Base-by-base conservation (phyloP, 2,113 vertebrate genomes). In the Pelecanus crispus region DNA sequence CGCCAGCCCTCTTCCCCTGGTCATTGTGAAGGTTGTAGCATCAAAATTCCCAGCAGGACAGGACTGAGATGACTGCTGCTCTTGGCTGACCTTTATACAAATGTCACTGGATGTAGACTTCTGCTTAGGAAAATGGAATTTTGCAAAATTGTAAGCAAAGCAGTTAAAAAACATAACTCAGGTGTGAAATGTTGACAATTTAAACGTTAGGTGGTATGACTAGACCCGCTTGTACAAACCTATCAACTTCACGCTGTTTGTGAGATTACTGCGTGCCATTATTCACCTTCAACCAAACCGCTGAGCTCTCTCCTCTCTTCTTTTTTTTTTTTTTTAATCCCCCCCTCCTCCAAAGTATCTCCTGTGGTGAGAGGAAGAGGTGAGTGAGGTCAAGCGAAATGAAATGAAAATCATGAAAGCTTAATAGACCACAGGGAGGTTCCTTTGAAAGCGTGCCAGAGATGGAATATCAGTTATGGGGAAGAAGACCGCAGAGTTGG, bases 391-490 rank as follows among this genome's bases (percentile, higher is more conserved):
- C 86, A 91, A 75, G 68, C 56, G 7, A 81, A 95, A 92, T 94
- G 71, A 93, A 96, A 92, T 84, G 42, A 87, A 81, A 87, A 75
- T 89, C 83, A 56, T 74, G 84, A 94, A 92, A 87, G 86, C 91
- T 95, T 95, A 91, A 95, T 74, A 94, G 89, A 91, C 81, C 81
- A 21, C 56, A 20, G 91, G 89, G 91, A 96, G 40, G 65, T 82
- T 89, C 84, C 74, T 96, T 72, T 96, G 96, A 81, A 86, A 72
- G 38, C 45, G 9, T 90, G 87, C 92, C 95, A 95, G 74, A 6
- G 3, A 52, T 85, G 52, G 89, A 66, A 34, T 78, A 81, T 88
- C 84, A 36, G 26, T 67, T 67, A 9, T 74, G 73, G 78, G 84
- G 89, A 72, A 44, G 84, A 84, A 67, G 93, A 94, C 86, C 89